A percentile compares a stretch with the other conserved stretches of the same genome.
phyloP scores from a whole-genome alignment of 2,888 invertebrate genomes.

The Lamellibrachia satsuma region DNA sequence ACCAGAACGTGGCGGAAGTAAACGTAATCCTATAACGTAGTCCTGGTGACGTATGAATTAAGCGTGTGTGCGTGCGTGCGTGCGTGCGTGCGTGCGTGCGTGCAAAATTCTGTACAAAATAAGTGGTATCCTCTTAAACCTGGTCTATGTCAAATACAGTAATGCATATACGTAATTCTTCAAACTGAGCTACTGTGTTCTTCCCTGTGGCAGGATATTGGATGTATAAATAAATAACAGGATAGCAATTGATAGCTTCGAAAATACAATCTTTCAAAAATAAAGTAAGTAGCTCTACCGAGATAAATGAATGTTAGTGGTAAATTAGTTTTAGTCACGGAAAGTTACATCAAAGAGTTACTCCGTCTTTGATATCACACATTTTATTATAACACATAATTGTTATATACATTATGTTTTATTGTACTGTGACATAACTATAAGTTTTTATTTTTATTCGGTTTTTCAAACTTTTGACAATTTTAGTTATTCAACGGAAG shows the following conservation, averaged over 20 bases:
- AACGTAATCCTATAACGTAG: too few relatives aligned
- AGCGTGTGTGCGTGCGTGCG: too few relatives aligned
- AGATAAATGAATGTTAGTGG: neutral
- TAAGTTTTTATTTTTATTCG: neutral
- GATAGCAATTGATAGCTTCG: neutral
- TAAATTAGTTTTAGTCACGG: neutral
- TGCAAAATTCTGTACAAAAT: neutral
- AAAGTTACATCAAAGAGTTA: neutral
- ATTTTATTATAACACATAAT: neutral
- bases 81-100: too few relatives aligned
- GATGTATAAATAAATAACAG: neutral
- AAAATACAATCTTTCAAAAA: neutral
- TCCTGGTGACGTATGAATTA: too few relatives aligned
- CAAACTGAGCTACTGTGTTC: neutral
- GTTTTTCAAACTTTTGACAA: neutral
- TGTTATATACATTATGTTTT: neutral
- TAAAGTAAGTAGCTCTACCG: neutral
- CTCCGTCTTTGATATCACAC: neutral
- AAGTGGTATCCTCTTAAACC: neutral
- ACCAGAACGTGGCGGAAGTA: too few relatives aligned
- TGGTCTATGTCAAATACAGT: neutral
- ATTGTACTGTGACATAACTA: neutral
- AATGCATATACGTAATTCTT: neutral
- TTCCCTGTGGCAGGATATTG: neutral
- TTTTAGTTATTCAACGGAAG: neutral